These are phyloP conservation scores for Gastracanthus pulcherrimus DNA, from an alignment of 2,888 invertebrate species.

Conservation along the genomic window DNA sequence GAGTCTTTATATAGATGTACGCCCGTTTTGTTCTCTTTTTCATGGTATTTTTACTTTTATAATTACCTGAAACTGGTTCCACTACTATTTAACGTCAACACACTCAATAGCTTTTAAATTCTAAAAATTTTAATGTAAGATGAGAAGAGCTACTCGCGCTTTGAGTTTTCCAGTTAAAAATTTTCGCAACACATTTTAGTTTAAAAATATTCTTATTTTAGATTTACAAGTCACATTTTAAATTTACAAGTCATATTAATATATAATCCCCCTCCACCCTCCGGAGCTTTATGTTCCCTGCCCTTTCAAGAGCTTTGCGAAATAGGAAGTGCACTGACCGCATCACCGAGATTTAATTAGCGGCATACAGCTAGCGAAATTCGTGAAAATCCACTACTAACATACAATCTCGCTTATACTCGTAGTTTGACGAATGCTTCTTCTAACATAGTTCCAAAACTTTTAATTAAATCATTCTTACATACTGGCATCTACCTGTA, in stretches of 20 bases:
- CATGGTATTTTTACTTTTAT: conserved; percentile 22
- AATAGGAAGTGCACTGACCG: conserved; percentile 1
- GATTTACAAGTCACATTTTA: no score
- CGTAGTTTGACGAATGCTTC: not conserved
- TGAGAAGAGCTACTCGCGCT: no score
- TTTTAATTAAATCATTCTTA: no score
- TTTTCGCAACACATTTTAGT: no score
- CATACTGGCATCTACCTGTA: no score
- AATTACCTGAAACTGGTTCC: conserved; percentile 45
- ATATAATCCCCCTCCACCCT: no score
- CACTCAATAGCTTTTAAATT: conserved; percentile 35
- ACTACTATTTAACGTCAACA: conserved; percentile 33
- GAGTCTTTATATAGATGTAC: conserved; percentile 33
- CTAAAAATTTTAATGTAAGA: not conserved
- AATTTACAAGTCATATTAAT: no score
- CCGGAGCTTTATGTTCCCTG: not conserved
- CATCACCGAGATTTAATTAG: conserved; percentile 72
- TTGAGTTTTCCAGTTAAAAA: no score
- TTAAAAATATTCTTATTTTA: no score
- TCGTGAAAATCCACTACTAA: conserved; percentile 44
- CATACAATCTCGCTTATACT: conserved; percentile 3
- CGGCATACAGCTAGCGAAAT: conserved; percentile 70
- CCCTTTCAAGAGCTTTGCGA: conserved; percentile 2
- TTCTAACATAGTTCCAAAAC: no score
- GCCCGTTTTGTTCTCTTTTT: conserved; percentile 1